Conservation (phyloP, 2,888 invertebrate genomes). For the Myopa testacea region DNA sequence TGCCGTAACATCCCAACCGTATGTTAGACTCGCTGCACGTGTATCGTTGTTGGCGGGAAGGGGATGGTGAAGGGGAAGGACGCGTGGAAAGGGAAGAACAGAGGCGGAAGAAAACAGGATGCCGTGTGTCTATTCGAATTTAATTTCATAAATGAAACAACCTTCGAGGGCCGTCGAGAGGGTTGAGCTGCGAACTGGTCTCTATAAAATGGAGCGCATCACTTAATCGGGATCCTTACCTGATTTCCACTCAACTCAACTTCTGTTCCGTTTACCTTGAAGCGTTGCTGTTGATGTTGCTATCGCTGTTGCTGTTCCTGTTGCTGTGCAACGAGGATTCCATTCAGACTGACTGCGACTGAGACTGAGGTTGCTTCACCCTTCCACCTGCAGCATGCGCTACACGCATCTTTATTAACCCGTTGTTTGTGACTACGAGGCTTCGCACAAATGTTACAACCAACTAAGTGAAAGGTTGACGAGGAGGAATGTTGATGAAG, state of each 20-base stretch:
- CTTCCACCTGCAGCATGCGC: background rate
- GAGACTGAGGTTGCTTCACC: background rate
- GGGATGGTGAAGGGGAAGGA: background rate
- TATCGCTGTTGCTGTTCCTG: conserved; percentile 7
- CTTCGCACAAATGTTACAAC: conserved; percentile 18
- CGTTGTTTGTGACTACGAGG: conserved; percentile 29
- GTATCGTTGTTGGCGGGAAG: background rate
- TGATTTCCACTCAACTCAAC: background rate
- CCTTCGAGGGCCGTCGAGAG: conserved; percentile 29
- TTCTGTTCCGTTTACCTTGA: conserved; percentile 18
- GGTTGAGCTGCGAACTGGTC: background rate
- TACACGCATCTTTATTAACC: conserved; percentile 7
- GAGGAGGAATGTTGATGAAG: background rate
- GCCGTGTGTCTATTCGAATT: conserved; percentile 30
- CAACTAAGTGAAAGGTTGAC: background rate
- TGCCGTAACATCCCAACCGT: conserved; percentile 20
- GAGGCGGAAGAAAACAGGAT: background rate
- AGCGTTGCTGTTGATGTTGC: conserved; percentile 13
- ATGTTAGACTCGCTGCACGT: conserved; percentile 22
- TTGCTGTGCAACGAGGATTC: conserved; percentile 19
- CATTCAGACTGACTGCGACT: background rate
- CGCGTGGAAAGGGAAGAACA: background rate
- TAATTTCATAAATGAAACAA: conserved; percentile 43
- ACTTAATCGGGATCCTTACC: background rate
- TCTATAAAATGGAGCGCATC: background rate